Evolutionary conservation across 2,797 vertebrate species (phyloP).

Genomic region (Sebastiscus tertius): DNA sequence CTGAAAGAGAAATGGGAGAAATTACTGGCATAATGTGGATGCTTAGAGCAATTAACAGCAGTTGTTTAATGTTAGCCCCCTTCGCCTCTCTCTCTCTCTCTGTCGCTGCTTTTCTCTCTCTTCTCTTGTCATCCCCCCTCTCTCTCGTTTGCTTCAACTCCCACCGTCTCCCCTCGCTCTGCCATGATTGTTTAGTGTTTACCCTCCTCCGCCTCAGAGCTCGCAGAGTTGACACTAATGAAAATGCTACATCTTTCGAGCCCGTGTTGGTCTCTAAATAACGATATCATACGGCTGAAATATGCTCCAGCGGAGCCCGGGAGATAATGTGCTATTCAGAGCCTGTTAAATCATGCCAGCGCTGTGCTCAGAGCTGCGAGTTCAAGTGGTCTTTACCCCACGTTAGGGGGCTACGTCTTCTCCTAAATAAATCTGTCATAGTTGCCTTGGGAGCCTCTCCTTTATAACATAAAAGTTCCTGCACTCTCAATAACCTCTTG

Average conservation of each 20-base stretch:
- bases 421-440: conserved; percentile 85
- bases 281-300: conserved; percentile 81
- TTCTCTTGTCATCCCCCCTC: conserved; percentile 31
- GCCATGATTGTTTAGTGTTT: conserved; percentile 88
- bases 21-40: conserved; percentile 91
- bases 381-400: conserved; percentile 85
- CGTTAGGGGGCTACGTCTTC: conserved; percentile 82
- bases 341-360: conserved; percentile 82
- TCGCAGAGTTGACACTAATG: conserved; percentile 81
- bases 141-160: neutral
- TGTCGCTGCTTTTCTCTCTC: conserved; percentile 20
- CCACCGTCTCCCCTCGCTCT: conserved; percentile 71
- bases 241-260: conserved; percentile 69
- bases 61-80: conserved; percentile 90
- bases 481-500: conserved; percentile 45
- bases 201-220: conserved; percentile 82
- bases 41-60: conserved; percentile 93
- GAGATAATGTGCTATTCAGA: conserved; percentile 82
- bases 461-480: conserved; percentile 83
- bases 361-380: conserved; percentile 77
- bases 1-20: conserved; percentile 90
- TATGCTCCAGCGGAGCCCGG: conserved; percentile 76
- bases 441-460: conserved; percentile 83
- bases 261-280: conserved; percentile 80
- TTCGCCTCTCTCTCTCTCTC: conserved; percentile 60